Evolutionary conservation across 1,140 invertebrate species (phyloP), one percentile per base, ranked within the genome.

Genomic region (Chionoecetes opilio): DNA sequence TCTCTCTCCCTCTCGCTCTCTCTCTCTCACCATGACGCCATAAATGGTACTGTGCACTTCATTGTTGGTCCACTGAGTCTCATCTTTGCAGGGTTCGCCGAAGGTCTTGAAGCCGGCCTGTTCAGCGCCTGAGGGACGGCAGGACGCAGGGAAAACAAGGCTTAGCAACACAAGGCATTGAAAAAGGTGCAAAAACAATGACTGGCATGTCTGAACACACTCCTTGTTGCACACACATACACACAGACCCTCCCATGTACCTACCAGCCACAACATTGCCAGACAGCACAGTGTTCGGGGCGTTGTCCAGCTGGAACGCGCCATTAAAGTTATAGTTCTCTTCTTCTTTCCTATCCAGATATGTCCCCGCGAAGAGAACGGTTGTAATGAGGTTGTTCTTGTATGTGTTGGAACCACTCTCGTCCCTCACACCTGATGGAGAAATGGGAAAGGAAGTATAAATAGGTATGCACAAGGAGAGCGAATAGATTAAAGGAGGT

Each of bases 261-360:
- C n/a, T 41, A 95, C 96, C 96, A 75, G 96, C 94, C 3, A 96
- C 89, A 14, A 93, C 94, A 32, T 96, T 96, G 63, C 82, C 38
- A 41, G 53, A 26, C 5, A 96, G 90, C 9, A 87, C 90, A 17
- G 63, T 37, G 21, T 46, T 26, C 5, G 26, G 29, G 29, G 96
- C 96, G 75, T 96, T 95, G 82, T 95, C 82, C 26, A 96, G 46
- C 14, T 91, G 21, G 91, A 96, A 92, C 21, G 41, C 93, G 21
- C 92, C 96, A 34, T 89, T 85, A 86, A 90, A 93, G 41, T 91
- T 34, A 6, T 91, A 31, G 85, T 96, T 95, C 84, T 95, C 21
- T 2, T 17, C 26, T 32, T 96, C 93, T 1, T 29, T 11, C 0
- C 82, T 34, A 17, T 89, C 93, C 17, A 93, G 93, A 63, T 93